phyloP scores from a whole-genome alignment of 1,140 invertebrate genomes.

The Pseudomyrmex concolor region DNA sequence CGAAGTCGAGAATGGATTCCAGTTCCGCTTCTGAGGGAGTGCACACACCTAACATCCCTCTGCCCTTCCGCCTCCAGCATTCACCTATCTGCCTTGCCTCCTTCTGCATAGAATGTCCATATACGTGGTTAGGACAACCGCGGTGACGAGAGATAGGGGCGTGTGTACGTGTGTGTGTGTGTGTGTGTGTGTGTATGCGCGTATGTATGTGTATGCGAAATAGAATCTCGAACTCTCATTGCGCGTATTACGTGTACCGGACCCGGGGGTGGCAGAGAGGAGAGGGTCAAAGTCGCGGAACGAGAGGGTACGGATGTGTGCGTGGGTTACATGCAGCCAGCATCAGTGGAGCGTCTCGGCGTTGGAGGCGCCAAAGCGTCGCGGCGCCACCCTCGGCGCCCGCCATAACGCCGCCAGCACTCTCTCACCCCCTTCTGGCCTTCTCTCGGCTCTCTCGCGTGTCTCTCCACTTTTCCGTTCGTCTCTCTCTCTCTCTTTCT shows the following conservation, averaged over 20 bases:
- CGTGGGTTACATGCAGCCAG: slow-evolving; percentile 76
- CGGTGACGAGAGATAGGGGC: slow-evolving; percentile 1
- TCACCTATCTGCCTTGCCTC: neutral
- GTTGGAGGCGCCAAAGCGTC: slow-evolving; percentile 83
- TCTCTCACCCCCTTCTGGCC: slow-evolving; percentile 56
- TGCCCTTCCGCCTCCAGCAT: neutral
- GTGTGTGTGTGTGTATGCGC: too few relatives aligned
- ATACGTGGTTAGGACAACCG: slow-evolving; percentile 37
- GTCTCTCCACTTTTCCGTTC: slow-evolving; percentile 43
- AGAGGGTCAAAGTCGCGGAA: slow-evolving; percentile 22
- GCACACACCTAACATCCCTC: slow-evolving; percentile 23
- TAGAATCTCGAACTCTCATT: slow-evolving; percentile 68
- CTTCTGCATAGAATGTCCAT: slow-evolving; percentile 21
- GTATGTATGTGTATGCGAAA: slow-evolving; percentile 38
- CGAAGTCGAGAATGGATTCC: slow-evolving; percentile 46
- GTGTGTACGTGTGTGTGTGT: slow-evolving; percentile 14
- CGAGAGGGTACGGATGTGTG: slow-evolving; percentile 53
- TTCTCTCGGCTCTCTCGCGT: slow-evolving; percentile 37
- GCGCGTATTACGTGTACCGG: slow-evolving; percentile 56
- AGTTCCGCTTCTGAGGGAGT: slow-evolving; percentile 14
- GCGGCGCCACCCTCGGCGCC: slow-evolving; percentile 84
- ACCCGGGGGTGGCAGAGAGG: neutral
- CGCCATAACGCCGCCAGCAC: slow-evolving; percentile 79
- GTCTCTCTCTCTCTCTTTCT: slow-evolving; percentile 37
- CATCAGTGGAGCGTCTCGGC: slow-evolving; percentile 81